Evolutionary conservation across 2,113 vertebrate genomes (phyloP).

Genomic region (Larimichthys crocea): DNA sequence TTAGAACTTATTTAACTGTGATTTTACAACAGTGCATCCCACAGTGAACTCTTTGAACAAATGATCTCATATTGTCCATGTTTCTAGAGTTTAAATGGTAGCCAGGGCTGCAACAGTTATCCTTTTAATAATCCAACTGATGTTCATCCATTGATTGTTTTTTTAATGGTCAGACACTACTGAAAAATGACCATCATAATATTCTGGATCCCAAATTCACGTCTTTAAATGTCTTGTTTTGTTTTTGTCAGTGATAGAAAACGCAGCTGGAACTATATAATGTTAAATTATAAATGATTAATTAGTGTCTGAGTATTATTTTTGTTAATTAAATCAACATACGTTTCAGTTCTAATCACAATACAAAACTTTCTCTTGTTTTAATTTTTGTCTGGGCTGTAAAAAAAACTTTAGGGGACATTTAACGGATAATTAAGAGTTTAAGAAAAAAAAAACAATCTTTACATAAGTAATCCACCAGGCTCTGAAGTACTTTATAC

Average conservation of each 20-base stretch:
- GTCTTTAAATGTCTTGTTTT: background rate
- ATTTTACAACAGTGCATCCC: background rate
- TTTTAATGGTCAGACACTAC: background rate
- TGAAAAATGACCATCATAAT: background rate
- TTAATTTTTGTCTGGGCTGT: background rate
- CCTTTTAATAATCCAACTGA: background rate
- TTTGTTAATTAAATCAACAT: background rate
- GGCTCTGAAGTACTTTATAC: slow-evolving; percentile 1
- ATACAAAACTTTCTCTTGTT: background rate
- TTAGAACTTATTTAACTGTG: background rate
- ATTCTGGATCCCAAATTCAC: no score
- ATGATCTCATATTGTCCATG: background rate
- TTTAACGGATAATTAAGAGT: background rate
- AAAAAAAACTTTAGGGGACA: background rate
- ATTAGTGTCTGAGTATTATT: background rate
- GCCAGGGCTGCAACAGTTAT: no score
- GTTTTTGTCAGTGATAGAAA: background rate
- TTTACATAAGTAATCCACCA: background rate
- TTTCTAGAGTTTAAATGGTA: background rate
- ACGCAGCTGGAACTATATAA: background rate
- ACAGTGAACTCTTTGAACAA: background rate
- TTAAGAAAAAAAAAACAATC: slow-evolving; percentile 6
- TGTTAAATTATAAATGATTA: background rate
- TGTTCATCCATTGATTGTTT: background rate
- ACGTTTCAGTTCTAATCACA: background rate